Conservation (phyloP, 2,113 vertebrate genomes). For the Rhinopomastus cyanomelas region DNA sequence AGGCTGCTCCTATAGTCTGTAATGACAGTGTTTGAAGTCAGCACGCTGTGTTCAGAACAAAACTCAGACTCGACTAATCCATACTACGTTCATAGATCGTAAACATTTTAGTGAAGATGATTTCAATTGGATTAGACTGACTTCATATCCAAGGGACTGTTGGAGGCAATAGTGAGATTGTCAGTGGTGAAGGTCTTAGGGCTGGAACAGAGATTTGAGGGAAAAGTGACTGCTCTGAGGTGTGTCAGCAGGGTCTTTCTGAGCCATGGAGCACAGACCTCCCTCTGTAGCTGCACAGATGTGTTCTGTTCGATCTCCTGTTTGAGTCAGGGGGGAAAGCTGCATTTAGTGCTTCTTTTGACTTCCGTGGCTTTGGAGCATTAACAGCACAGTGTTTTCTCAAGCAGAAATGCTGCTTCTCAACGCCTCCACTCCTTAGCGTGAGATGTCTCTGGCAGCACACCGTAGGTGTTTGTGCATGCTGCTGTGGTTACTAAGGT, state of each 20-base stretch:
- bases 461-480: conserved; percentile 24
- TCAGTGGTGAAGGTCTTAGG: background rate
- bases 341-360: background rate
- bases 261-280: background rate
- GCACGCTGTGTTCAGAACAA: background rate
- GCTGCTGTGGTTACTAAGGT: conserved; percentile 39
- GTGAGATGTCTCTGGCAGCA: conserved; percentile 2
- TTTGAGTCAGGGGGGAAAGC: background rate
- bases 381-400: conserved; percentile 22
- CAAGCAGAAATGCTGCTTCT: conserved; percentile 7
- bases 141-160: background rate
- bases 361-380: background rate
- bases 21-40: background rate
- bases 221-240: background rate
- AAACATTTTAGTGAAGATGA: background rate
- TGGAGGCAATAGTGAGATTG: background rate
- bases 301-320: background rate
- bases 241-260: background rate
- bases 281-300: background rate
- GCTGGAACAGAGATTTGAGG: background rate
- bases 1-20: background rate
- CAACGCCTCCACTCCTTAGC: background rate
- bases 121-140: background rate
- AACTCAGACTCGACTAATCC: background rate
- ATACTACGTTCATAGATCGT: background rate